Evolutionary conservation across 2,113 vertebrate species (phyloP).

Genomic region (Chloropsis cyanopogon): DNA sequence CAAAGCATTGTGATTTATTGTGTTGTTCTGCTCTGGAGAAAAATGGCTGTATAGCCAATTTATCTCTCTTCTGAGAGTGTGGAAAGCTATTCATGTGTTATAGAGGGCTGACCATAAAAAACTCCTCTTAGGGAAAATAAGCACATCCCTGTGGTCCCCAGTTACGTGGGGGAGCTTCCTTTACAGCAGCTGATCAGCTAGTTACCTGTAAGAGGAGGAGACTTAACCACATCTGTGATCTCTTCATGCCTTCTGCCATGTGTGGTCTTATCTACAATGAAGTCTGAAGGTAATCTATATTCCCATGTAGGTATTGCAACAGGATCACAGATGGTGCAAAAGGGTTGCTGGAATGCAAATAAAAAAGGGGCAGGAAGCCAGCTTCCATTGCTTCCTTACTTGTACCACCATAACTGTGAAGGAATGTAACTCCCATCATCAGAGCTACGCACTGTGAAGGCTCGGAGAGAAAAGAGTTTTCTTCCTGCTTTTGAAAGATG

Average conservation of each 20-base stretch:
- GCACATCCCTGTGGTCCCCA: background rate
- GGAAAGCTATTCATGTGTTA: background rate
- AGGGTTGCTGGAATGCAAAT: background rate
- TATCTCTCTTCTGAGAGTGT: background rate
- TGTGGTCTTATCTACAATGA: background rate
- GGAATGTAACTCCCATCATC: background rate
- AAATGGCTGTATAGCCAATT: background rate
- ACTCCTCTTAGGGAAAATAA: background rate
- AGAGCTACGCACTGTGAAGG: background rate
- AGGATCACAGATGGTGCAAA: background rate
- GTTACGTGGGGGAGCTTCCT: background rate
- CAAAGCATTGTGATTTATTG: background rate
- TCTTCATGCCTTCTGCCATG: background rate
- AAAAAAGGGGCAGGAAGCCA: background rate
- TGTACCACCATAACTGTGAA: background rate
- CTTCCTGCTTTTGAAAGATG: background rate
- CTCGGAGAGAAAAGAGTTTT: background rate
- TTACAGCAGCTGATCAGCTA: background rate
- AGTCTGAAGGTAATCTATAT: background rate
- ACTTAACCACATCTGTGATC: background rate
- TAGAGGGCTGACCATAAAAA: background rate
- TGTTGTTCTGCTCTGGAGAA: background rate
- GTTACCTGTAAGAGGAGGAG: background rate
- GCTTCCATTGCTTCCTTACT: background rate
- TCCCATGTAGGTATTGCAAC: background rate